Percentiles rank a stretch among this genome's conserved stretches.
phyloP scores from a whole-genome alignment of 2,797 vertebrate genomes.

The Lates japonicus region DNA sequence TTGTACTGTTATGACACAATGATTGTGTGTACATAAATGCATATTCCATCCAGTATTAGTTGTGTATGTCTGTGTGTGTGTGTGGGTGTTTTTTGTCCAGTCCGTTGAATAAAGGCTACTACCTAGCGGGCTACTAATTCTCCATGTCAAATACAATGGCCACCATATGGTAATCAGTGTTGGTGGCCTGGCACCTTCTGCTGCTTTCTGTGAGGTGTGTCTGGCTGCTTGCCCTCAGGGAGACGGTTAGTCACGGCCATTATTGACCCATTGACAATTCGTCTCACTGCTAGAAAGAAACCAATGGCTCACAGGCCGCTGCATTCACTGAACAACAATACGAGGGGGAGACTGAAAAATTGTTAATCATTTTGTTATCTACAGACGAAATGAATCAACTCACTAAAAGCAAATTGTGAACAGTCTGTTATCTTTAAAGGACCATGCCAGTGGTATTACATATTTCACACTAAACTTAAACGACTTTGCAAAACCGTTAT shows the following conservation, averaged over 20 bases:
- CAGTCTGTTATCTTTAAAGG: constrained; percentile 24
- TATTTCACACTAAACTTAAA: constrained; percentile 13
- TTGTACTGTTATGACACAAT: not conserved
- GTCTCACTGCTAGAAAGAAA: constrained; percentile 84
- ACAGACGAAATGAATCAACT: constrained; percentile 43
- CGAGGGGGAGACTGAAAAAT: constrained; percentile 55
- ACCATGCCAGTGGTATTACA: not conserved
- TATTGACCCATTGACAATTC: constrained; percentile 86
- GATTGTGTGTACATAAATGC: constrained; percentile 44
- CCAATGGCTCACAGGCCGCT: constrained; percentile 74
- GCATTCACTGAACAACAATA: constrained; percentile 69
- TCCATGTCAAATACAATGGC: constrained; percentile 91
- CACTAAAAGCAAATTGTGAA: constrained; percentile 14
- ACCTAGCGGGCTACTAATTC: constrained; percentile 88
- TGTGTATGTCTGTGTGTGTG: constrained; percentile 62
- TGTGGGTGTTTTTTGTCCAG: constrained; percentile 67
- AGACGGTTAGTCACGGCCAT: constrained; percentile 88
- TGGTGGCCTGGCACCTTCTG: constrained; percentile 88
- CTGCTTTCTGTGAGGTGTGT: constrained; percentile 83
- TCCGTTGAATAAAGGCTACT: constrained; percentile 84
- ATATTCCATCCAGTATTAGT: constrained; percentile 45
- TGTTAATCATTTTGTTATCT: constrained; percentile 67
- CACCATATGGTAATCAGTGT: constrained; percentile 94
- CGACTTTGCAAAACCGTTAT: not conserved
- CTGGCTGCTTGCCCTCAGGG: constrained; percentile 87